A percentile compares a stretch with the other conserved stretches of the same genome.
phyloP scores from a whole-genome alignment of 1,140 invertebrate genomes.

The Acyrthosiphon pisum region DNA sequence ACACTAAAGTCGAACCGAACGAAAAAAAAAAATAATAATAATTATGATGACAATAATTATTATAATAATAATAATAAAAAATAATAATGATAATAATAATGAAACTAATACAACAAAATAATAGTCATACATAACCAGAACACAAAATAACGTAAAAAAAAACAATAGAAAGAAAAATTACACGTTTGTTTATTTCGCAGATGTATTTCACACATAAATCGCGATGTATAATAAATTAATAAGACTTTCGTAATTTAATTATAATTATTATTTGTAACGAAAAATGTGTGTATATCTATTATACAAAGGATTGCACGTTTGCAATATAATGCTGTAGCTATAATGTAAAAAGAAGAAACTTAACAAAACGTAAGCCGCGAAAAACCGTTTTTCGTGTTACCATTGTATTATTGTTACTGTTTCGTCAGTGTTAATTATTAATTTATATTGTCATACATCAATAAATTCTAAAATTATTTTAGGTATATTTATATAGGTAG shows the following conservation, averaged over 20 bases:
- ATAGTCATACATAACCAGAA: conserved; percentile 56
- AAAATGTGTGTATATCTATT: not conserved
- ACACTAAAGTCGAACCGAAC: conserved; percentile 14
- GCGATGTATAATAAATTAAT: not conserved
- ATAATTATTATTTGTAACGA: conserved; percentile 28
- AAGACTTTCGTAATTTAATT: not conserved
- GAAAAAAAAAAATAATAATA: conserved; percentile 39
- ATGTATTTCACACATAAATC: not conserved
- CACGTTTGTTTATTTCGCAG: not conserved
- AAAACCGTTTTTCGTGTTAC: not conserved
- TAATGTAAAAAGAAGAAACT: not conserved
- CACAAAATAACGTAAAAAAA: conserved; percentile 49
- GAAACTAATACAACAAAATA: conserved; percentile 53
- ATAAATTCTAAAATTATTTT: not conserved
- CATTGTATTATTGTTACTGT: not conserved
- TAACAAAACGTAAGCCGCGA: not conserved
- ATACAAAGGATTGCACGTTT: conserved; percentile 36
- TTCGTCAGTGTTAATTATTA: not conserved
- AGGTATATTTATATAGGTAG: not conserved
- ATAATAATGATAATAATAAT: conserved; percentile 42
- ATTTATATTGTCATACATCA: not conserved
- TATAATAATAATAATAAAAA: conserved; percentile 39
- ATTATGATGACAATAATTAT: not conserved
- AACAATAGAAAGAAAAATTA: conserved; percentile 42
- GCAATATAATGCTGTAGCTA: not conserved